Conservation (phyloP, 2,113 vertebrate genomes). For the Leiothrix lutea region DNA sequence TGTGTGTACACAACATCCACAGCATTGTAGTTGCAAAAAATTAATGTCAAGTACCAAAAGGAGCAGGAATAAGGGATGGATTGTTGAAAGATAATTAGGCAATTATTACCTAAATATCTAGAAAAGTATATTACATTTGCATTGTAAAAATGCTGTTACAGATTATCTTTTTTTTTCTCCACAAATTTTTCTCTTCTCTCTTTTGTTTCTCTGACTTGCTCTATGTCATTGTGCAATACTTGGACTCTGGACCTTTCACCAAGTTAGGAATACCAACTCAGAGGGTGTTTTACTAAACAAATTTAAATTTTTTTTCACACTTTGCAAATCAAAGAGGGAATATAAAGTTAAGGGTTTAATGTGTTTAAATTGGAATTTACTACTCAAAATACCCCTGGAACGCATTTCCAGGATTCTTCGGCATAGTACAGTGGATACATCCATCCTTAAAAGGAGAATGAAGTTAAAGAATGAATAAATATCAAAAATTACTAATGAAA, state of each 20-base stretch:
- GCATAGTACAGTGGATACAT: background rate
- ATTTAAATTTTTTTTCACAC: background rate
- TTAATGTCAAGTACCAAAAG: conserved; percentile 27
- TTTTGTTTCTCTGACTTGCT: background rate
- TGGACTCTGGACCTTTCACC: background rate
- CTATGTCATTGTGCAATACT: background rate
- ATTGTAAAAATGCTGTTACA: background rate
- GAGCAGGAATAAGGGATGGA: background rate
- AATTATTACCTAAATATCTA: conserved; percentile 41
- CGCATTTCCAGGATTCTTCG: background rate
- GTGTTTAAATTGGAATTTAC: conserved; percentile 16
- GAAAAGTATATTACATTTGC: background rate
- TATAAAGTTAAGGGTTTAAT: background rate
- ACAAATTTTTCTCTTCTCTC: background rate
- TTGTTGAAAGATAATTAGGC: conserved; percentile 23
- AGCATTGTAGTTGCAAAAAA: conserved; percentile 29
- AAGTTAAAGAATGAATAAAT: background rate
- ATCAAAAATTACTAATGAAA: background rate
- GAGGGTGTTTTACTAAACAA: background rate
- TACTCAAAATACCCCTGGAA: background rate
- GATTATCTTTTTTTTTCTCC: background rate
- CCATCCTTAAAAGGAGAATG: background rate
- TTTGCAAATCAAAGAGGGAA: background rate
- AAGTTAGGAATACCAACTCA: background rate
- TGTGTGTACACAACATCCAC: conserved; percentile 21